Conservation (phyloP, 1,140 invertebrate species). For the Hylaeus anthracinus region DNA sequence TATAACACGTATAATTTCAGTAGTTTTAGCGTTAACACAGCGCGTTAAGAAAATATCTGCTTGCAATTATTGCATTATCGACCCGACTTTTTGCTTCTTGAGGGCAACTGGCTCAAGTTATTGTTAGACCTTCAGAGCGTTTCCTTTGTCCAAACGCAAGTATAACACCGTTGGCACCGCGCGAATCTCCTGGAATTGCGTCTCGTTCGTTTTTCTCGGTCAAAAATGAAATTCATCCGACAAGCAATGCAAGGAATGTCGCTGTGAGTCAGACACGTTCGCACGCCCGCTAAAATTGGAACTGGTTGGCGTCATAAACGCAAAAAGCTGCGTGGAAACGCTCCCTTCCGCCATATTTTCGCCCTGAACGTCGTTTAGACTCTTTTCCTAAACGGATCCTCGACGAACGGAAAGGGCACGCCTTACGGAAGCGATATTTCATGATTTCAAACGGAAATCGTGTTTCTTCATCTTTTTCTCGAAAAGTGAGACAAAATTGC, state of each 20-base stretch:
- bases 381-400: neutral
- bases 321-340: slow-evolving; percentile 54
- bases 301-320: slow-evolving; percentile 60
- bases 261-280: slow-evolving; percentile 57
- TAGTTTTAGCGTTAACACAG: too few species aligned
- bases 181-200: slow-evolving; percentile 13
- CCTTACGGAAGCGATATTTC: neutral
- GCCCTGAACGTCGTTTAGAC: neutral
- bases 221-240: slow-evolving; percentile 61
- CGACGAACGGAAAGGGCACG: neutral
- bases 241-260: slow-evolving; percentile 62
- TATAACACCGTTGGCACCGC: slow-evolving; percentile 2
- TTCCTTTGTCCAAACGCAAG: slow-evolving; percentile 4
- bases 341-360: slow-evolving; percentile 31
- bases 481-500: too few species aligned
- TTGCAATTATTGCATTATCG: too few species aligned
- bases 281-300: slow-evolving; percentile 63
- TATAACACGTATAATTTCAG: too few species aligned
- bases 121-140: too few species aligned
- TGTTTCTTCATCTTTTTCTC: too few species aligned
- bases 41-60: too few species aligned
- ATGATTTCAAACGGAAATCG: neutral
- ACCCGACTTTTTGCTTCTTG: too few species aligned
- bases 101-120: too few species aligned
- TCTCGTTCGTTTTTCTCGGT: slow-evolving; percentile 31